A percentile compares a stretch with the other conserved stretches of the same genome.
Evolutionary conservation across 2,888 invertebrate genomes (phyloP).

Genomic region (Mimumesa dahlbomi): DNA sequence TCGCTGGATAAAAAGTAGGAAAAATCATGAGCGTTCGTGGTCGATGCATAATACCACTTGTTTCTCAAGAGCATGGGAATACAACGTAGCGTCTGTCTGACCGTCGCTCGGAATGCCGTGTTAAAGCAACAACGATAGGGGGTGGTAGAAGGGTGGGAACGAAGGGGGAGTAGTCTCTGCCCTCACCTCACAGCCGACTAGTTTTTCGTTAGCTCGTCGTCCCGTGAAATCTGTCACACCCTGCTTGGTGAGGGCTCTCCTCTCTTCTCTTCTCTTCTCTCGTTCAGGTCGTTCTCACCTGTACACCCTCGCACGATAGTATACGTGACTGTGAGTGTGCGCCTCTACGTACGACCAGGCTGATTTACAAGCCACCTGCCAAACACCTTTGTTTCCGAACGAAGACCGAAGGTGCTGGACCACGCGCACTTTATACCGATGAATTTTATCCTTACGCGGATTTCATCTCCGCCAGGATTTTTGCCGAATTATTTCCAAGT

Average conservation of each 20-base stretch:
- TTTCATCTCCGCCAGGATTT: too few relatives aligned
- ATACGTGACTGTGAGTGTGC: too few relatives aligned
- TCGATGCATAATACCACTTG: too few relatives aligned
- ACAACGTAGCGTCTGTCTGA: too few relatives aligned
- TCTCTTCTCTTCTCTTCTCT: too few relatives aligned
- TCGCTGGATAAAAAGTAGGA: too few relatives aligned
- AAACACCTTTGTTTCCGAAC: background rate
- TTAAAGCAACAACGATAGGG: conserved; percentile 43
- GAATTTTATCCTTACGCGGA: too few relatives aligned
- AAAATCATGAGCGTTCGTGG: too few relatives aligned
- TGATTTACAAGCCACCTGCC: conserved; percentile 3
- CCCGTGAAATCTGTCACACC: conserved; percentile 78
- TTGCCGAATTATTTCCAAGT: too few relatives aligned
- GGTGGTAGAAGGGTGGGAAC: conserved; percentile 12
- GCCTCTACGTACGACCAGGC: conserved; percentile 8
- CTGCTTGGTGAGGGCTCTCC: conserved; percentile 48
- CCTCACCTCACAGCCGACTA: conserved; percentile 77
- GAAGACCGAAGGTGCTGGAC: too few relatives aligned
- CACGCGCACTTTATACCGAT: too few relatives aligned
- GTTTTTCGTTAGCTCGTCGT: conserved; percentile 78
- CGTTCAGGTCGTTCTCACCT: conserved; percentile 31
- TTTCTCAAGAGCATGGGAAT: too few relatives aligned
- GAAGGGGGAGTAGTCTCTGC: conserved; percentile 61
- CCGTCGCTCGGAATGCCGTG: conserved; percentile 39
- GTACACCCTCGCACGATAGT: conserved; percentile 43